Evolutionary conservation across 2,888 invertebrate genomes (phyloP).

Genomic region (Cosmorhoe ocellata): DNA sequence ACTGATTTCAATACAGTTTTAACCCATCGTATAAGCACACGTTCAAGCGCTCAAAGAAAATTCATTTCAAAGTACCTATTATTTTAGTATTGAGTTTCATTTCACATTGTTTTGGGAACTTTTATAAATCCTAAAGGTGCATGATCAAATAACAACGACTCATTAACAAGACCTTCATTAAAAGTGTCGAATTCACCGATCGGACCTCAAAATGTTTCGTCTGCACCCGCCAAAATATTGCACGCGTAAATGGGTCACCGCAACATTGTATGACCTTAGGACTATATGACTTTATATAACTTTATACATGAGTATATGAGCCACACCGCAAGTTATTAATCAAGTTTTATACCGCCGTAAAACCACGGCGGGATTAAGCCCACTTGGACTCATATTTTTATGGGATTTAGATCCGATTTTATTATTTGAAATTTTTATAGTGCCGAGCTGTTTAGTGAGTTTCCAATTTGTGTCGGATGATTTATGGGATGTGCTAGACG

Average conservation of each 20-base stretch:
- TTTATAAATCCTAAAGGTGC: slow-evolving; percentile 16
- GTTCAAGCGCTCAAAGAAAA: too few species aligned
- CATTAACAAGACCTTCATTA: slow-evolving; percentile 42
- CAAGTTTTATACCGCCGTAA: slow-evolving; percentile 78
- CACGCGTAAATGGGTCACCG: slow-evolving; percentile 69
- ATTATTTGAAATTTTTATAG: slow-evolving; percentile 71
- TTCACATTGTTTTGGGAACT: slow-evolving; percentile 24
- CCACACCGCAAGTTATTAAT: slow-evolving; percentile 69
- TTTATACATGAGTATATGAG: slow-evolving; percentile 26
- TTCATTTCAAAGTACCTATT: background rate
- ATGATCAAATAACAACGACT: slow-evolving; percentile 19
- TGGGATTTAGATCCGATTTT: slow-evolving; percentile 77
- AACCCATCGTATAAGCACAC: too few species aligned
- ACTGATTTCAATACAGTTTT: too few species aligned
- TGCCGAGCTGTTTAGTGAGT: slow-evolving; percentile 62
- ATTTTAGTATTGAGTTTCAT: slow-evolving; percentile 7
- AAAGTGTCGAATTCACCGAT: slow-evolving; percentile 37
- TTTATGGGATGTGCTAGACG: slow-evolving; percentile 73
- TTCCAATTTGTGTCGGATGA: slow-evolving; percentile 74
- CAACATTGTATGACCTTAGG: slow-evolving; percentile 69
- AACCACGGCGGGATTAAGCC: slow-evolving; percentile 73
- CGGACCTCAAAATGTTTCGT: slow-evolving; percentile 58
- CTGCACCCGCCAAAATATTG: slow-evolving; percentile 71
- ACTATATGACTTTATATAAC: slow-evolving; percentile 33
- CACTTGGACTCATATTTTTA: slow-evolving; percentile 78